Conservation (phyloP, 2,113 vertebrate species). For the Hemibagrus wyckioides region DNA sequence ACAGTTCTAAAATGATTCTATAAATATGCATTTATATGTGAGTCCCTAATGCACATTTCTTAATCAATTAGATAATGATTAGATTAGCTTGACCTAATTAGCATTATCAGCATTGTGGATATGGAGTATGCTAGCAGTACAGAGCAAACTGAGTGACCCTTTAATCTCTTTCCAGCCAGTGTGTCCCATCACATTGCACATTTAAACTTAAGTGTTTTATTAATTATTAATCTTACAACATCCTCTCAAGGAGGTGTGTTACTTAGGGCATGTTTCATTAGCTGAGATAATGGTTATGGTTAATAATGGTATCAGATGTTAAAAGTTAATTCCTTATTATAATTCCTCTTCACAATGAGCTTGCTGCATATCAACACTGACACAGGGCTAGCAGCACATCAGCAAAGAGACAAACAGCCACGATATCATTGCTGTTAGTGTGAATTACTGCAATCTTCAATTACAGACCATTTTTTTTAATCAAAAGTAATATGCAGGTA, state of each 20-base stretch:
- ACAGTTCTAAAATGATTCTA: too few relatives aligned
- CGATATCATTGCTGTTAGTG: background rate
- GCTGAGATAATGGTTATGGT: background rate
- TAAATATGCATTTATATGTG: too few relatives aligned
- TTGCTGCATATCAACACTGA: background rate
- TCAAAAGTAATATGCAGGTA: background rate
- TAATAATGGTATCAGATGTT: background rate
- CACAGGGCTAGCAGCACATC: background rate
- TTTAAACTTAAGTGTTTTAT: background rate
- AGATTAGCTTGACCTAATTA: too few relatives aligned
- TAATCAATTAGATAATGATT: too few relatives aligned
- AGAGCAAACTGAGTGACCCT: background rate
- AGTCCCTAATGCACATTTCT: too few relatives aligned
- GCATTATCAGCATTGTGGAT: too few relatives aligned
- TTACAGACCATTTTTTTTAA: background rate
- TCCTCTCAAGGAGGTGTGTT: background rate
- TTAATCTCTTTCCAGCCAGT: background rate
- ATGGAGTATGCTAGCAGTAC: too few relatives aligned
- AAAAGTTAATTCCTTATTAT: background rate
- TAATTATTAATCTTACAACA: background rate
- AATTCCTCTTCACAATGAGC: background rate
- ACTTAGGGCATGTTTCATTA: background rate
- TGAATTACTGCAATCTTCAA: background rate
- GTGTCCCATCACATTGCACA: background rate
- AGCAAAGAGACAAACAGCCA: background rate